phyloP scores from a whole-genome alignment of 2,888 invertebrate genomes.

The Agrochola macilenta region DNA sequence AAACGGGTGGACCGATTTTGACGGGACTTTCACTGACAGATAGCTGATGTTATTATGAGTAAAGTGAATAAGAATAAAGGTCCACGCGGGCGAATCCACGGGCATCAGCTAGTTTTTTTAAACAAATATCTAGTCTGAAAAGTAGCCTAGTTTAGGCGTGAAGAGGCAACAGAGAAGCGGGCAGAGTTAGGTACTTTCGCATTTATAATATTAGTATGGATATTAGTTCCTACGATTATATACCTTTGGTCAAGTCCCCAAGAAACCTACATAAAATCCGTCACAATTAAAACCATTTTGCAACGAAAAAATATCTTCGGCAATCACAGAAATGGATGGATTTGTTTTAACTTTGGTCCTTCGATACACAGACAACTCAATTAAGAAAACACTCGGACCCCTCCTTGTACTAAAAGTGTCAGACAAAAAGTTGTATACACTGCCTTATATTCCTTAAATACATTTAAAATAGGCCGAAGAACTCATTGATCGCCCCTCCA shows the following conservation, averaged over 20 bases:
- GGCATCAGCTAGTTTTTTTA: too few relatives aligned
- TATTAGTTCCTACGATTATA: not conserved
- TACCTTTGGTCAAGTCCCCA: not conserved
- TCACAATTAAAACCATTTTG: too few relatives aligned
- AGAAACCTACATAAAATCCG: not conserved
- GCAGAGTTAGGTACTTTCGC: too few relatives aligned
- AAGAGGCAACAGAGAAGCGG: too few relatives aligned
- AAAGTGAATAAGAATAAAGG: too few relatives aligned
- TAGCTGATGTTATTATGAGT: too few relatives aligned
- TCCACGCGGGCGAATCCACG: too few relatives aligned
- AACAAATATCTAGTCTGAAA: too few relatives aligned
- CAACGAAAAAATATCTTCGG: not conserved
- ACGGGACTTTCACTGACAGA: too few relatives aligned
- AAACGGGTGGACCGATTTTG: too few relatives aligned
- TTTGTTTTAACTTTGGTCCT: not conserved
- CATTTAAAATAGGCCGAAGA: constrained; percentile 51
- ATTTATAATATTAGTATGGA: too few relatives aligned
- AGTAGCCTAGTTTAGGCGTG: too few relatives aligned
- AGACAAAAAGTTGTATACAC: constrained; percentile 29
- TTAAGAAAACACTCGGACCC: constrained; percentile 23
- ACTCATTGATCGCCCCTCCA: constrained; percentile 52
- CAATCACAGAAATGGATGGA: not conserved
- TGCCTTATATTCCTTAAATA: constrained; percentile 24
- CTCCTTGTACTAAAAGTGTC: constrained; percentile 1
- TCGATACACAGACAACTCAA: constrained; percentile 22